phyloP scores from a whole-genome alignment of 2,888 invertebrate genomes.

The Cerastoderma edule region DNA sequence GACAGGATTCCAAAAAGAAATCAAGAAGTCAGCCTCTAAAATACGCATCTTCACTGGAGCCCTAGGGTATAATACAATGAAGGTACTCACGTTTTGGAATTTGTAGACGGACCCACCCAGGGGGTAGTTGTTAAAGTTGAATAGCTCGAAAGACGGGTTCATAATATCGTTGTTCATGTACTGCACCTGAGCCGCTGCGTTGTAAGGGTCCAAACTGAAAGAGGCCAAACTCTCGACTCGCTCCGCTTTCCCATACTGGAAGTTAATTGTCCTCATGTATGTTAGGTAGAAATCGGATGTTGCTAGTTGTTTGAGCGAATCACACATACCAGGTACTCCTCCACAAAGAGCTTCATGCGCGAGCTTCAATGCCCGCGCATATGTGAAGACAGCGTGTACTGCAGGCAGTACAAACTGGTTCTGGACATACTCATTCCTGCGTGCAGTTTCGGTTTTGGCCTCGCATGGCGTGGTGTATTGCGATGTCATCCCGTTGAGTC shows the following conservation, averaged over 20 bases:
- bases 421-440: constrained; percentile 71
- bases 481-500: constrained; percentile 59
- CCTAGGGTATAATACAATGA: background rate
- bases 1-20: no score
- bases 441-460: constrained; percentile 46
- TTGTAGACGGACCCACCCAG: constrained; percentile 52
- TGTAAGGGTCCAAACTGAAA: constrained; percentile 73
- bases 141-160: constrained; percentile 75
- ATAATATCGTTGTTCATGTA: constrained; percentile 74
- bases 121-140: constrained; percentile 76
- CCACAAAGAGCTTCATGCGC: constrained; percentile 75
- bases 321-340: constrained; percentile 69
- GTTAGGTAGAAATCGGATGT: constrained; percentile 70
- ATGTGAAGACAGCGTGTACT: constrained; percentile 77
- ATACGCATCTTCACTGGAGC: no score
- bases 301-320: constrained; percentile 59
- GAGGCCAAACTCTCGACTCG: constrained; percentile 79
- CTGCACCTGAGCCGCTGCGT: constrained; percentile 68
- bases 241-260: constrained; percentile 75
- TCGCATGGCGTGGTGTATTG: constrained; percentile 43
- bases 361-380: constrained; percentile 75
- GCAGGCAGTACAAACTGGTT: constrained; percentile 79
- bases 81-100: constrained; percentile 69
- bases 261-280: constrained; percentile 76
- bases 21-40: no score